Evolutionary conservation across 2,113 vertebrate genomes (phyloP).

Genomic region (Semnornis frantzii): DNA sequence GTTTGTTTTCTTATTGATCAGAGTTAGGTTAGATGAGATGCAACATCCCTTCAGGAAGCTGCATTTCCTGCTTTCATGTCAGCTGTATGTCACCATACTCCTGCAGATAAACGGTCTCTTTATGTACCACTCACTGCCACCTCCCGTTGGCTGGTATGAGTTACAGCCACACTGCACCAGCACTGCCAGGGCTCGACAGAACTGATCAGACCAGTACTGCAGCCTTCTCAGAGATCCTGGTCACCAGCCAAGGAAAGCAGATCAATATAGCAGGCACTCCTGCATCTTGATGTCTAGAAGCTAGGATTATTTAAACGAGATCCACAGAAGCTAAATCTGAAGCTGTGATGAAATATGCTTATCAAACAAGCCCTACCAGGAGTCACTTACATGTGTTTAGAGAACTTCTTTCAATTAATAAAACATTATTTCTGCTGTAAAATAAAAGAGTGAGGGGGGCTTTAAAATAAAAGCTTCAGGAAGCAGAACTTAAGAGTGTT

Average conservation of each 20-base stretch:
- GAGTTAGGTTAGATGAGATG: neutral
- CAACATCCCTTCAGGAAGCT: neutral
- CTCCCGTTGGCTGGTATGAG: fast-evolving
- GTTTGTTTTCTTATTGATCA: neutral
- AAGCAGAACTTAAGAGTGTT: neutral
- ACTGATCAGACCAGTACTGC: neutral
- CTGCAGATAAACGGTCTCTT: neutral
- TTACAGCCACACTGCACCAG: neutral
- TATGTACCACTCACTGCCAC: neutral
- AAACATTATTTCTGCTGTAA: neutral
- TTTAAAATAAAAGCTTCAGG: neutral
- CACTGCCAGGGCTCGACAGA: neutral
- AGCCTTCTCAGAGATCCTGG: neutral
- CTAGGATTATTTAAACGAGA: neutral
- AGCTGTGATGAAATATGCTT: neutral
- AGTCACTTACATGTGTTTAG: neutral
- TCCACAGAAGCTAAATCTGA: neutral
- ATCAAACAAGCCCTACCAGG: neutral
- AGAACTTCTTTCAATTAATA: neutral
- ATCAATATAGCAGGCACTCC: neutral
- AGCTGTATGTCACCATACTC: fast-evolving
- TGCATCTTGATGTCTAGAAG: neutral
- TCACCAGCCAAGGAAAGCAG: fast-evolving
- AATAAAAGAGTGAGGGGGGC: fast-evolving
- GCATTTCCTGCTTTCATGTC: neutral